Conservation (phyloP, 2,113 vertebrate genomes). For the Malurus cyaneus region DNA sequence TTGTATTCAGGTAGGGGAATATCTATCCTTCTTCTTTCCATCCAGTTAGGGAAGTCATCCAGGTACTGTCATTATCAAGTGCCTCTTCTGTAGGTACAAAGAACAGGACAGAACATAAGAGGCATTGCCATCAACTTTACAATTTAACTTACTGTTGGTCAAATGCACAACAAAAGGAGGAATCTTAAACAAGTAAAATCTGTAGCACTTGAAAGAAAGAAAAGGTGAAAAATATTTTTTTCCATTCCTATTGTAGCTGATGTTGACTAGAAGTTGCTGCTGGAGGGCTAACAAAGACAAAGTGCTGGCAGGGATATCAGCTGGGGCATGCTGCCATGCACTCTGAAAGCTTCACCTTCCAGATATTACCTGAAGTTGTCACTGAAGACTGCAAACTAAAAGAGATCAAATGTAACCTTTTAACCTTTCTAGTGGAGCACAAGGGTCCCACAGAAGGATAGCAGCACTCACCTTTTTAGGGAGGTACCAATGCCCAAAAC, state of each 20-base stretch:
- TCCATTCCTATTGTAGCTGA: neutral
- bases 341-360: neutral
- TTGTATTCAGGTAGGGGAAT: neutral
- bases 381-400: neutral
- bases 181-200: neutral
- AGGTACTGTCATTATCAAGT: neutral
- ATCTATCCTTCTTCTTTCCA: neutral
- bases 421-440: neutral
- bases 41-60: neutral
- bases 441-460: neutral
- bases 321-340: neutral
- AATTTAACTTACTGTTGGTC: neutral
- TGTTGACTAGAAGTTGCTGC: neutral
- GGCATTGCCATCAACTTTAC: neutral
- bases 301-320: neutral
- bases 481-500: neutral
- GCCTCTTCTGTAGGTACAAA: neutral
- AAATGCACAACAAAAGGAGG: neutral
- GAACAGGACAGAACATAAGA: accelerated
- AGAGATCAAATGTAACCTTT: neutral
- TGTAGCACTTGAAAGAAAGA: neutral
- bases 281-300: neutral
- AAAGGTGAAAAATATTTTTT: neutral
- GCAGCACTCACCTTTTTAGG: neutral
- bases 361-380: neutral